Percentiles rank a stretch among this genome's conserved stretches.
These are phyloP conservation scores for Acanthopleura granulata DNA, from an alignment of 2,888 invertebrate species.

Conservation along the genomic window DNA sequence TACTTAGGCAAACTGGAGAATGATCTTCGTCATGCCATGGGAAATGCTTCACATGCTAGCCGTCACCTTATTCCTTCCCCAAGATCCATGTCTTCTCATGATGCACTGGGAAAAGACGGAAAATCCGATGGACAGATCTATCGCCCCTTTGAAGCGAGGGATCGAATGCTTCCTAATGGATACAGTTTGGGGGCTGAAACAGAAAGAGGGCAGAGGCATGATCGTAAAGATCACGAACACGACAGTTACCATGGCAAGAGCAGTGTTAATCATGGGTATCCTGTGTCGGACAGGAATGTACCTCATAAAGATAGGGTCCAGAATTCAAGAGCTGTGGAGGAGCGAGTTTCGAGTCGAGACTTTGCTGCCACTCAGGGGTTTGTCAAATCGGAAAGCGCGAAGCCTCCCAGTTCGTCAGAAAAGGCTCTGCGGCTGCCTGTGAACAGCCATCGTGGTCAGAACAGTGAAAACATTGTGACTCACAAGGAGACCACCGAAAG, in stretches of 20 bases:
- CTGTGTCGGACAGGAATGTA: neutral
- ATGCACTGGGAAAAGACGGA: neutral
- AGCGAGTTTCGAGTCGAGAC: neutral
- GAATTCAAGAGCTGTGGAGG: too few species aligned
- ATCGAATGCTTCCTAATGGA: slow-evolving; percentile 3
- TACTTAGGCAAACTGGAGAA: neutral
- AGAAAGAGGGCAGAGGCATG: neutral
- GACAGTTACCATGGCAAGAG: too few species aligned
- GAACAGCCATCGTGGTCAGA: neutral
- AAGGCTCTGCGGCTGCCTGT: neutral
- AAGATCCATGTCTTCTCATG: neutral
- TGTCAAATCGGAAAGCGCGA: too few species aligned
- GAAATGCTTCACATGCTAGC: neutral
- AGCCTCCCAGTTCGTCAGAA: neutral
- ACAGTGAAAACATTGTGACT: neutral
- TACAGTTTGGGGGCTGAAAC: neutral
- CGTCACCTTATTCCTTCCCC: neutral
- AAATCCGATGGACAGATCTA: neutral
- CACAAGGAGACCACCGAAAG: neutral
- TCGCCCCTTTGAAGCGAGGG: neutral
- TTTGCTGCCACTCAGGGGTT: neutral
- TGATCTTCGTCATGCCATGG: neutral
- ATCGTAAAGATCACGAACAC: neutral
- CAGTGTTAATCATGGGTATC: neutral
- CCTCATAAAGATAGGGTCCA: neutral